Evolutionary conservation across 2,888 invertebrate genomes (phyloP), one percentile per base, ranked within the genome.

Genomic region (Odontothrips loti): DNA sequence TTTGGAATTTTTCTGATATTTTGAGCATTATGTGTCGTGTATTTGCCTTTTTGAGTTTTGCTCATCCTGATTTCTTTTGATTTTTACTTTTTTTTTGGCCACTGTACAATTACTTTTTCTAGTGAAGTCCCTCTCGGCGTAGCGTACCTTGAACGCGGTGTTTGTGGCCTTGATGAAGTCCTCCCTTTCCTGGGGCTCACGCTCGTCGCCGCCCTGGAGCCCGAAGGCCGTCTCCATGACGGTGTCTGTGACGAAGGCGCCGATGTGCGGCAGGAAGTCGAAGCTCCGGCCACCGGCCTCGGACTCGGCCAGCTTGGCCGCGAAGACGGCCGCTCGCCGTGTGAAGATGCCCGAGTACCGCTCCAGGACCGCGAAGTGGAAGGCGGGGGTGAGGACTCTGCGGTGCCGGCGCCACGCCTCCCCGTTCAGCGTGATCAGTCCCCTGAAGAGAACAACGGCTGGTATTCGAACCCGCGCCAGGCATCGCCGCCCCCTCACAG

Each of bases 151-250:
- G 68, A 68, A 68, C n/a, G 68, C 68, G n/a, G 11, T n/a, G 9
- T 68, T 23, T 9, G 68, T 23, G 68, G 68, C 68, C n/a, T 23
- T 11, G 68, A 68, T 68, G 68, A 68, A 68, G 23, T n/a, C 68
- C 68, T 68, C n/a, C n/a, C 68, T 20, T 4, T 23, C 68, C 23
- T 9, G n/a, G 23, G 68, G 11, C 9, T 68, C 68, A 4, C 23
- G 68, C 11, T 68, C 68, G 23, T 23, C 23, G 68, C 68, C 68
- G 68, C 68, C 68, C 68, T n/a, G 23, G 23, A 68, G 23, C 23
- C 68, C 68, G 68, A 68, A 68, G 68, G 68, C 68, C 68, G 68
- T 68, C 68, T 68, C 68, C 68, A 68, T 68, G 23, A 68, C 68
- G 23, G 68, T 68, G 68, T 68, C 68, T 23, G 68, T 68, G 9